Evolutionary conservation across 2,797 vertebrate species (phyloP), one percentile per base, ranked within the genome.

Genomic region (Pseudopleuronectes americanus): DNA sequence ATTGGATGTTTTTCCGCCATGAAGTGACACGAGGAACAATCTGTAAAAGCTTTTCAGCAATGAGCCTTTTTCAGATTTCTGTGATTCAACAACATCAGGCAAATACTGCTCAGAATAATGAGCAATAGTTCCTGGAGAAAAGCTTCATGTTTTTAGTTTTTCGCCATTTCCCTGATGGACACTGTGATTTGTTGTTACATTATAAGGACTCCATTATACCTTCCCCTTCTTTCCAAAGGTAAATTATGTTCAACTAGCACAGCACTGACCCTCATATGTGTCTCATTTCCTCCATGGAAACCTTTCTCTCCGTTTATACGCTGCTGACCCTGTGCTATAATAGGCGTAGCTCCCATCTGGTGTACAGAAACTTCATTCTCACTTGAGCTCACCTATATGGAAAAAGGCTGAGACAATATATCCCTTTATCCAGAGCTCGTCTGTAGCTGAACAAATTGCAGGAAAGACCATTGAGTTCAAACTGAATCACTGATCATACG

Each of bases 221-320:
- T 54, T 21, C 21, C 16, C 8, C 8, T 67, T 68, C n/a, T 21
- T 70, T 68, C 48, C 57, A 57, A 68, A 53, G 41, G 71, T 49
- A 74, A 41, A 24, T 49, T 60, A 56, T 63, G 55, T 77, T 83
- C 38, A 64, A 53, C 43, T 57, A 23, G 64, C 21, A 26, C 63
- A 38, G 60, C 67, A 52, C 53, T 71, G 55, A 76, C 77, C 66
- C 76, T 74, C 3, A 19, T 53, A 48, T 62, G 38, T 0, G 57
- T 71, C 63, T 69, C 70, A 78, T 87, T 88, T 86, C 71, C 82
- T 80, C 64, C 3, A 60, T 64, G 70, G 81, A 84, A 83, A 89
- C 64, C 51, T 23, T 43, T 63, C 69, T 58, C 70, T 66, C 33
- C 58, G 62, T 78, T 75, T 80, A 79, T 49, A 74, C 65, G 22